Evolutionary conservation across 2,888 invertebrate genomes (phyloP), one percentile per base, ranked within the genome.

Genomic region (Lagria hirta): DNA sequence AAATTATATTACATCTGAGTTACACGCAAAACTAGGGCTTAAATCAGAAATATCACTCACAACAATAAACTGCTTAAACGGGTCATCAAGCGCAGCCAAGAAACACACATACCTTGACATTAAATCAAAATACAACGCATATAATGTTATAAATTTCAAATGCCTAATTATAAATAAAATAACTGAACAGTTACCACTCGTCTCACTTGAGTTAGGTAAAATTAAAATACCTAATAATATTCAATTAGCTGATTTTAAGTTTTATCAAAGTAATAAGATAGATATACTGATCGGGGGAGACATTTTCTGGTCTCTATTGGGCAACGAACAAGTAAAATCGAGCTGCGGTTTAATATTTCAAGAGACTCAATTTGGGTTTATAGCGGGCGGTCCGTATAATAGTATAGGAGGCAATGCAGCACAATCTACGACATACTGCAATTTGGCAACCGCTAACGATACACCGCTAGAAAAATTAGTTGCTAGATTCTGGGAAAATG

Each of bases 301-400:
- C n/a, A n/a, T n/a, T n/a, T n/a, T n/a, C n/a, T n/a, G n/a, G n/a
- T n/a, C n/a, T n/a, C n/a, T n/a, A n/a, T n/a, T n/a, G n/a, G n/a
- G n/a, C n/a, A n/a, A n/a, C n/a, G n/a, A n/a, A n/a, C n/a, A n/a
- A n/a, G n/a, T n/a, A n/a, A n/a, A n/a, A n/a, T n/a, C n/a, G n/a
- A n/a, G n/a, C n/a, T n/a, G n/a, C n/a, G n/a, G n/a, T n/a, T n/a
- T n/a, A n/a, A 37, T 22, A 7, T 5, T 48, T 4, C 48, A 44
- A 48, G 30, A 35, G 20, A 46, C 51, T n/a, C 33, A 28, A 40
- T 34, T 51, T 13, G 51, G 51, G 33, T 49, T 48, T 44, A 38
- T 46, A 12, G 17, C 49, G 18, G 38, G 42, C 5, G 49, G 42
- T 18, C 18, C 18, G n/a, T 7, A 7, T 18, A 6, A 6, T 5